A percentile compares a stretch with the other conserved stretches of the same genome.
Conservation (phyloP, 2,888 invertebrate genomes). For the Strigamia crassipes region DNA sequence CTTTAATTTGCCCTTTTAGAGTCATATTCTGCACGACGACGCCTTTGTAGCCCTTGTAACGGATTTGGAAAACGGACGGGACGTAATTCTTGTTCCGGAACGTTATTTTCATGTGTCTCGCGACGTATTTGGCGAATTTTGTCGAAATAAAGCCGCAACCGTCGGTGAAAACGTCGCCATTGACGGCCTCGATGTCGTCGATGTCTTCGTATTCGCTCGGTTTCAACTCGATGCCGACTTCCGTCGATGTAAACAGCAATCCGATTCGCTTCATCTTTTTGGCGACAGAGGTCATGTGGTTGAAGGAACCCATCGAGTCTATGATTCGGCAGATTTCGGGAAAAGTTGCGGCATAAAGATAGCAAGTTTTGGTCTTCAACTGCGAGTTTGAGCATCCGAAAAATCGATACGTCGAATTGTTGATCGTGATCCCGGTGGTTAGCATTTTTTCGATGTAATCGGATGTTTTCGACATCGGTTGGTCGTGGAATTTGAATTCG, state of each 20-base stretch:
- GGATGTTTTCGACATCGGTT: background rate
- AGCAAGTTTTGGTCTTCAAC: background rate
- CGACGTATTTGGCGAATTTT: background rate
- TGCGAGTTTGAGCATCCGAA: background rate
- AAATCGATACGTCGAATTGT: no score
- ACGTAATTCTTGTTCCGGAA: background rate
- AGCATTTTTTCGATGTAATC: background rate
- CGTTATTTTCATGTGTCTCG: background rate
- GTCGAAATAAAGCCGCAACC: background rate
- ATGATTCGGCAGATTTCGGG: background rate
- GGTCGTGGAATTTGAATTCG: background rate
- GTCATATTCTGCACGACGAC: background rate
- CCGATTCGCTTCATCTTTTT: background rate
- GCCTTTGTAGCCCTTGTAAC: background rate
- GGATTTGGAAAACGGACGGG: background rate
- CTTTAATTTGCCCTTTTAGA: background rate
- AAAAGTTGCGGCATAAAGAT: background rate
- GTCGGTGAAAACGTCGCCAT: slow-evolving; percentile 13
- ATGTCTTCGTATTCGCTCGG: background rate
- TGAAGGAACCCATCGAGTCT: background rate
- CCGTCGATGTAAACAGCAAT: background rate
- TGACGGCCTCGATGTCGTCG: background rate
- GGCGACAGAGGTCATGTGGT: background rate
- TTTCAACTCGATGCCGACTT: background rate
- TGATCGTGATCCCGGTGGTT: background rate